A percentile compares a stretch with the other conserved stretches of the same genome.
phyloP scores from a whole-genome alignment of 2,797 vertebrate species.

The Pseudocheirus occidentalis region DNA sequence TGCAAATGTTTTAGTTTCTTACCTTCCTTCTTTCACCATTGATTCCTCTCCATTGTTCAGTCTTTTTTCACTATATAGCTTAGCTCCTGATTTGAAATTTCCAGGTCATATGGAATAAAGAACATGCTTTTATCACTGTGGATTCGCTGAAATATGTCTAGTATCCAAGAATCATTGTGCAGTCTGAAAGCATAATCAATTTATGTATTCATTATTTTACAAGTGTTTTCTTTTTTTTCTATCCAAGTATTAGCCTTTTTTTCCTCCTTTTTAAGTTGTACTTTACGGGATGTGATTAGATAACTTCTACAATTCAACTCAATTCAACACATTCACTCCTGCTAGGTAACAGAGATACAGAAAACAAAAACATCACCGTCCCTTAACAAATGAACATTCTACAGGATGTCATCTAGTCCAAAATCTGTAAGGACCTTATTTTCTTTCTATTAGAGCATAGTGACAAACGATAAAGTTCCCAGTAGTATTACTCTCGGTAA shows the following conservation, averaged over 20 bases:
- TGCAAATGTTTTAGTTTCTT: slow-evolving; percentile 68
- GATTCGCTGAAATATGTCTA: slow-evolving; percentile 90
- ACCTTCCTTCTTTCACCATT: slow-evolving; percentile 93
- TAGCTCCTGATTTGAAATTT: slow-evolving; percentile 95
- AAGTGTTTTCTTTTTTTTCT: slow-evolving; percentile 45
- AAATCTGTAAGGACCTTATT: not conserved
- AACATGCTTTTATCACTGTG: slow-evolving; percentile 88
- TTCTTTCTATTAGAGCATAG: not conserved
- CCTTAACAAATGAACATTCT: not conserved
- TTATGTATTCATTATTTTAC: slow-evolving; percentile 17
- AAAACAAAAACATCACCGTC: not conserved
- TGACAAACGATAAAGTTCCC: not conserved
- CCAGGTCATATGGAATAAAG: slow-evolving; percentile 92
- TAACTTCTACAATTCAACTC: not conserved
- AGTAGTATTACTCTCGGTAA: not conserved
- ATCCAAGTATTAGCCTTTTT: not conserved
- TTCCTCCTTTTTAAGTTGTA: not conserved
- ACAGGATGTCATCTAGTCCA: not conserved
- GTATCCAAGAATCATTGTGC: slow-evolving; percentile 89
- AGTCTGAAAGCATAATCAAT: slow-evolving; percentile 83
- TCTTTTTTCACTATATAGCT: slow-evolving; percentile 92
- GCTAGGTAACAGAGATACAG: not conserved
- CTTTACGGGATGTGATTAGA: not conserved
- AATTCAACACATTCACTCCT: not conserved
- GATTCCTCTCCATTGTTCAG: slow-evolving; percentile 94